Percentiles rank a stretch among this genome's conserved stretches.
Evolutionary conservation across 2,113 vertebrate species (phyloP).

Genomic region (Tragelaphus imberbis): DNA sequence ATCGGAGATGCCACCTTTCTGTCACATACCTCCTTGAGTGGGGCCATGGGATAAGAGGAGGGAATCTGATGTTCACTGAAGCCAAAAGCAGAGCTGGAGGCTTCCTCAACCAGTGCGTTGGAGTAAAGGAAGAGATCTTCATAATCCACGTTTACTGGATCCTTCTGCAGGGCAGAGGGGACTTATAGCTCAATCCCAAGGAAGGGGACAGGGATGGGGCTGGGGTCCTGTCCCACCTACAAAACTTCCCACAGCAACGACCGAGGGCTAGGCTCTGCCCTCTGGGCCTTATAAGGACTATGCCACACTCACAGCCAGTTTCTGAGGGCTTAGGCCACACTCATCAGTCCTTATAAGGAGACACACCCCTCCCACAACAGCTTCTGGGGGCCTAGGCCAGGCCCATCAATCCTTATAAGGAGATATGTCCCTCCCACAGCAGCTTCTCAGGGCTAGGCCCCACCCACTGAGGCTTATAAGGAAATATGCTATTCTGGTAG

Average conservation of each 20-base stretch:
- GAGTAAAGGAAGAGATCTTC: slow-evolving; percentile 44
- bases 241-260: background rate
- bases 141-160: background rate
- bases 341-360: background rate
- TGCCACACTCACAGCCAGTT: background rate
- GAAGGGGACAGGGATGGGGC: too few species aligned
- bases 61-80: background rate
- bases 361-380: background rate
- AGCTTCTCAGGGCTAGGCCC: background rate
- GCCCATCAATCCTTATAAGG: background rate
- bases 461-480: background rate
- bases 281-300: background rate
- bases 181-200: background rate
- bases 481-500: background rate
- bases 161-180: background rate
- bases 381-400: background rate
- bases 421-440: background rate
- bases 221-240: background rate
- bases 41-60: too few species aligned
- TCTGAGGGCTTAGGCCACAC: background rate
- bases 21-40: background rate
- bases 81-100: fast-evolving
- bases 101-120: background rate
- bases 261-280: background rate
- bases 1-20: background rate